A percentile compares a stretch with the other conserved stretches of the same genome.
These are phyloP conservation scores for Clarias pachynema DNA, from an alignment of 2,797 vertebrate species.

Conservation along the genomic window DNA sequence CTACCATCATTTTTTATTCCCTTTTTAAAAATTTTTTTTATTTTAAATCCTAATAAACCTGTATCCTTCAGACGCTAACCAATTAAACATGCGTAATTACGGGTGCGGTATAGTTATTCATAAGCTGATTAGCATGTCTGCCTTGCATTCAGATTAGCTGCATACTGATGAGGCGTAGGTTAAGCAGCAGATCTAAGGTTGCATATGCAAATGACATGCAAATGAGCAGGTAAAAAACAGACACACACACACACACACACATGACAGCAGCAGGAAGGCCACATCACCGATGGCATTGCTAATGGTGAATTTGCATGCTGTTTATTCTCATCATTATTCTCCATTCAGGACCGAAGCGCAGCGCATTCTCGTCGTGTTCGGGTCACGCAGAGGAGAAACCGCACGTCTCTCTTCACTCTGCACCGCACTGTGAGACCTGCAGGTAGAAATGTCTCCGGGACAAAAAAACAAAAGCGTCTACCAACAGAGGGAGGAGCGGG, in stretches of 20 bases:
- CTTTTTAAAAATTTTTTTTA: not conserved
- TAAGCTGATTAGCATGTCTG: slow-evolving; percentile 79
- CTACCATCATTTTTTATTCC: slow-evolving; percentile 66
- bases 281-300: slow-evolving; percentile 60
- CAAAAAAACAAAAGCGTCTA: not conserved
- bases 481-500: not conserved
- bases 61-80: slow-evolving; percentile 78
- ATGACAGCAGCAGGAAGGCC: slow-evolving; percentile 68
- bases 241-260: slow-evolving; percentile 21
- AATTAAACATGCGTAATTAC: slow-evolving; percentile 80
- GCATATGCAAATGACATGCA: slow-evolving; percentile 74
- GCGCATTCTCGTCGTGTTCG: not conserved
- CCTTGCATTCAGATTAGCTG: slow-evolving; percentile 74
- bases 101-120: slow-evolving; percentile 77
- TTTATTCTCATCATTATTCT: not conserved
- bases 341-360: not conserved
- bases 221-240: slow-evolving; percentile 67
- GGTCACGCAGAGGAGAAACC: not conserved
- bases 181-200: slow-evolving; percentile 48
- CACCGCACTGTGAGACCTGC: not conserved
- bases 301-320: slow-evolving; percentile 2
- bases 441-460: not conserved
- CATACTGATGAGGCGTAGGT: slow-evolving; percentile 74
- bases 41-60: slow-evolving; percentile 76
- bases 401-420: not conserved